A percentile compares a stretch with the other conserved stretches of the same genome.
phyloP scores from a whole-genome alignment of 2,797 vertebrate species.

The Neomorphus geoffroyi region DNA sequence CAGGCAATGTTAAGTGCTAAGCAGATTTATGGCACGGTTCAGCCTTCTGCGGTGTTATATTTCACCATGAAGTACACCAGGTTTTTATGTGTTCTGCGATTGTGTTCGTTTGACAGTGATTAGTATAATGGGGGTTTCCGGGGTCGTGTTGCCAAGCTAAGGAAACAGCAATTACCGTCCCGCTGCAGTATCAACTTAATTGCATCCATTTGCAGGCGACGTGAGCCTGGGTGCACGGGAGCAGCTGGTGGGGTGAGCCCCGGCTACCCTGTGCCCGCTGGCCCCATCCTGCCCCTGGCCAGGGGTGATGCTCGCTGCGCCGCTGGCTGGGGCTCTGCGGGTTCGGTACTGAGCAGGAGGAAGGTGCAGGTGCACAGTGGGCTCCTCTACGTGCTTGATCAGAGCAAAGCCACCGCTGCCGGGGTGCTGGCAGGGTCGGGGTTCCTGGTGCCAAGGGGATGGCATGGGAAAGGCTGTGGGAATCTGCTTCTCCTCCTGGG shows the following conservation, averaged over 20 bases:
- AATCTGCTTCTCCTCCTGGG: not conserved
- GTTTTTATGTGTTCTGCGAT: not conserved
- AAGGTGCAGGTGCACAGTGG: too few relatives aligned
- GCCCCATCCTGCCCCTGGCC: not conserved
- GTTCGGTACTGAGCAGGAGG: rapidly evolving
- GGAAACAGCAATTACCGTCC: constrained; percentile 11
- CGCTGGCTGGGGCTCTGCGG: rapidly evolving
- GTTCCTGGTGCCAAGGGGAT: not conserved
- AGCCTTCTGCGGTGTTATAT: not conserved
- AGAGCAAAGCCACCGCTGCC: rapidly evolving
- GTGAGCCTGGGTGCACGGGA: not conserved
- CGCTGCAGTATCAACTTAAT: constrained; percentile 20
- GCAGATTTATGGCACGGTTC: constrained; percentile 35
- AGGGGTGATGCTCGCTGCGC: not conserved
- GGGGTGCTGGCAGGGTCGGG: not conserved
- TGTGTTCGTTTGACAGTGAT: constrained; percentile 40
- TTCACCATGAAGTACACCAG: not conserved
- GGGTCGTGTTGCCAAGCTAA: constrained; percentile 39
- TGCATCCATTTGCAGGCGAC: not conserved
- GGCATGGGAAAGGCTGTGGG: rapidly evolving
- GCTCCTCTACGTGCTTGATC: not conserved
- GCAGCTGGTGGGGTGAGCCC: not conserved
- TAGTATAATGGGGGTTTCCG: constrained; percentile 37
- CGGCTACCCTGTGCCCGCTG: rapidly evolving
- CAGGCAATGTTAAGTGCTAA: constrained; percentile 31